Conservation (phyloP, 2,113 vertebrate genomes). For the Amphiprion percula region DNA sequence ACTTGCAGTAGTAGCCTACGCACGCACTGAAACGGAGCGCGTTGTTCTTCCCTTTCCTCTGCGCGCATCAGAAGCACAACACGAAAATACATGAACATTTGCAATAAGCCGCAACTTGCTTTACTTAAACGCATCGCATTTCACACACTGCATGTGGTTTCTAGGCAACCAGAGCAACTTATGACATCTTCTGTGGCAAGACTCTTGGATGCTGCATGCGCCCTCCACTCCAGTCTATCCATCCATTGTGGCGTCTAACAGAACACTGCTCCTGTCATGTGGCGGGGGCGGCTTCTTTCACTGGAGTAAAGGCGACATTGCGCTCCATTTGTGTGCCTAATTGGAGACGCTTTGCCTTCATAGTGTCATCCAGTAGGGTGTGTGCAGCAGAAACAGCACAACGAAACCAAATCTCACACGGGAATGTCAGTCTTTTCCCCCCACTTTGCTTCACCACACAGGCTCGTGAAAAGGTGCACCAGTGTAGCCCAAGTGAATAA, state of each 20-base stretch:
- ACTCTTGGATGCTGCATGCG: not conserved
- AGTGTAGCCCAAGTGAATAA: slow-evolving; percentile 53
- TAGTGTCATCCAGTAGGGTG: not conserved
- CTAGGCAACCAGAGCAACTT: slow-evolving; percentile 50
- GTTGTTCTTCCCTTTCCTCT: not conserved
- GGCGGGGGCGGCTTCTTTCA: slow-evolving; percentile 41
- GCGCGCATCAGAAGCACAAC: not conserved
- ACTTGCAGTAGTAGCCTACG: slow-evolving; percentile 58
- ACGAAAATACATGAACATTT: not conserved
- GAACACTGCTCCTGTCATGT: slow-evolving; percentile 46
- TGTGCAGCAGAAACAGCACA: not conserved
- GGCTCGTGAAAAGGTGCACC: slow-evolving; percentile 32
- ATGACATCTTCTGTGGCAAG: slow-evolving; percentile 12
- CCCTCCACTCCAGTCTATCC: slow-evolving; percentile 29
- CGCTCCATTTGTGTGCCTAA: slow-evolving; percentile 23
- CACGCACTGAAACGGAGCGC: slow-evolving; percentile 46
- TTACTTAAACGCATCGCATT: not conserved
- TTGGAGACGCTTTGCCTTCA: slow-evolving; percentile 16
- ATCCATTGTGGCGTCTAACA: slow-evolving; percentile 28
- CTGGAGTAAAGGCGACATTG: slow-evolving; percentile 27
- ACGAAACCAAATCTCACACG: slow-evolving; percentile 17
- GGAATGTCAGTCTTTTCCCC: slow-evolving; percentile 23
- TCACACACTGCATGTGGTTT: slow-evolving; percentile 18
- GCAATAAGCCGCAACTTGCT: not conserved
- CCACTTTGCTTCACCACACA: slow-evolving; percentile 30